Conservation (phyloP, 1,140 invertebrate species). For the Aphaenogaster ashmeadi region DNA sequence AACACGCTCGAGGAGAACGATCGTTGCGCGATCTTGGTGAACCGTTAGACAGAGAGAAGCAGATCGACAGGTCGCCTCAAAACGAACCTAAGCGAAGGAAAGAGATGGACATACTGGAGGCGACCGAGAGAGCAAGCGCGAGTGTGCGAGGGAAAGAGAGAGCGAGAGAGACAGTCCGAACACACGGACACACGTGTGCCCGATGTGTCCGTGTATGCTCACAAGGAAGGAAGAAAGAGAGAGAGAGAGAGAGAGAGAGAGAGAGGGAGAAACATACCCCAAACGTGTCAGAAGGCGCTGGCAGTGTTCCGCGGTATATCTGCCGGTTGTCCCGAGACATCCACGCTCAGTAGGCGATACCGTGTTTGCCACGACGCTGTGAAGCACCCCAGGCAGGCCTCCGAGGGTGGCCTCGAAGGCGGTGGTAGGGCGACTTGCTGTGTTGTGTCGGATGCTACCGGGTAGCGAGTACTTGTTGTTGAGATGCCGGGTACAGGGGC, state of each 20-base stretch:
- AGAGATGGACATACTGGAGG: constrained; percentile 18
- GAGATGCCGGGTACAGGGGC: constrained; percentile 81
- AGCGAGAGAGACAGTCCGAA: constrained; percentile 39
- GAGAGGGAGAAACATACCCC: constrained; percentile 53
- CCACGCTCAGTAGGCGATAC: constrained; percentile 76
- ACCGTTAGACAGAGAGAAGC: constrained; percentile 47
- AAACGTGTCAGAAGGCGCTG: constrained; percentile 53
- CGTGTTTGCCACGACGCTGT: constrained; percentile 74
- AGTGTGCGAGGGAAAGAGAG: constrained; percentile 7
- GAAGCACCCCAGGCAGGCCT: constrained; percentile 66
- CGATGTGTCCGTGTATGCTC: constrained; percentile 43
- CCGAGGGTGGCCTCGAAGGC: constrained; percentile 55
- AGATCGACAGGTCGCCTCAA: constrained; percentile 33
- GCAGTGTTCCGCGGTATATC: constrained; percentile 65
- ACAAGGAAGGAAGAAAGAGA: constrained; percentile 38
- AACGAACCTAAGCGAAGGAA: not conserved
- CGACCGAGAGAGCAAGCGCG: constrained; percentile 46
- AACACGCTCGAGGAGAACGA: constrained; percentile 5
- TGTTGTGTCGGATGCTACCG: constrained; percentile 86
- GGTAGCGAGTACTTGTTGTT: constrained; percentile 86
- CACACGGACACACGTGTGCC: constrained; percentile 51
- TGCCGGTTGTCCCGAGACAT: constrained; percentile 73
- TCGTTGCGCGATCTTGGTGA: constrained; percentile 49
- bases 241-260: constrained; percentile 52
- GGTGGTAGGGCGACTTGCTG: constrained; percentile 84